Evolutionary conservation across 1,140 invertebrate species (phyloP), one percentile per base, ranked within the genome.

Genomic region (Portunus trituberculatus): DNA sequence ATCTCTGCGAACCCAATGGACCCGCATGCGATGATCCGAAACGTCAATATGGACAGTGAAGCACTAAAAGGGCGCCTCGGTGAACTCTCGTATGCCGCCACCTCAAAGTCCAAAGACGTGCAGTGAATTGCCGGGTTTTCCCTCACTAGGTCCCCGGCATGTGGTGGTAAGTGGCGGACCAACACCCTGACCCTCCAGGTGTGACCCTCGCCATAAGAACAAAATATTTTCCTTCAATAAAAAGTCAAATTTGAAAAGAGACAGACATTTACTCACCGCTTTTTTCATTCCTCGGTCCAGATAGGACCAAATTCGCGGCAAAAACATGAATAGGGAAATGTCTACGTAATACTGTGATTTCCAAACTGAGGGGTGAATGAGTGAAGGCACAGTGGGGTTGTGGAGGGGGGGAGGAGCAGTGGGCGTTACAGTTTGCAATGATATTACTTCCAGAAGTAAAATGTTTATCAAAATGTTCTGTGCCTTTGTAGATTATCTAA

Each of bases 41-140:
- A 76, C 67, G 67, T 76, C 67, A 76, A 76, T 76, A 76, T 76
- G 67, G 67, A 76, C 67, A 76, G 20, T n/a, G 67, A 76, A n/a
- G 67, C 67, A n/a, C 67, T 76, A n/a, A 76, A 76, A 76, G 20
- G 25, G 39, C 4, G 67, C 20, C 67, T 76, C 20, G 67, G 12
- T n/a, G 67, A n/a, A 76, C 67, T 20, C 67, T 76, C n/a, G 20
- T 20, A 76, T n/a, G 67, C 67, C 67, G 20, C 67, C 67, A 8
- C n/a, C 67, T 76, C 20, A n/a, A 76, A 25, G 7, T 8, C n/a
- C 25, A 76, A 76, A 76, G 67, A 76, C 25, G 25, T 76, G 67
- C 67, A 76, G 25, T 76, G 67, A 76, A 76, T 76, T n/a, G 67
- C n/a, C n/a, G 67, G 67, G 20, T 76, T 76, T 76, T 76, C 25